A percentile compares a stretch with the other conserved stretches of the same genome.
Conservation (phyloP, 2,888 invertebrate genomes). For the Drosophila affinis region DNA sequence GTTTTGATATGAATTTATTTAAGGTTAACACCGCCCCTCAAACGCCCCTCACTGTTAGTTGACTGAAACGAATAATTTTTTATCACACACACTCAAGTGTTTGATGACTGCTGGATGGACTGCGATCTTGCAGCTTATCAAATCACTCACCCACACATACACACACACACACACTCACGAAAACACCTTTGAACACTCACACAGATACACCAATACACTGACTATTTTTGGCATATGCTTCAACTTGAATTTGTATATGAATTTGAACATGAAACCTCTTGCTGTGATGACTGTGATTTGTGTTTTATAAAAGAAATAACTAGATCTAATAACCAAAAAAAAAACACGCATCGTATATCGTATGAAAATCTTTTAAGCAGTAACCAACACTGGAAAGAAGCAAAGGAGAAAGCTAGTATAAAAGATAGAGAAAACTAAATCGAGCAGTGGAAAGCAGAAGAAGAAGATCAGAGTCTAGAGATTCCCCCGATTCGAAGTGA, state of each 20-base stretch:
- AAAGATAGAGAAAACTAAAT: not conserved
- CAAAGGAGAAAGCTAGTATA: slow-evolving; percentile 18
- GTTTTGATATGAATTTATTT: slow-evolving; percentile 60
- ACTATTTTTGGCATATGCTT: slow-evolving; percentile 65
- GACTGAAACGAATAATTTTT: slow-evolving; percentile 51
- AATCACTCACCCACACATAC: slow-evolving; percentile 25
- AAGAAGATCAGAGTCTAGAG: slow-evolving; percentile 6
- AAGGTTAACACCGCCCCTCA: slow-evolving; percentile 42
- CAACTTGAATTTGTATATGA: slow-evolving; percentile 55
- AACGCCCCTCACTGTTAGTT: slow-evolving; percentile 43
- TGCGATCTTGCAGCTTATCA: slow-evolving; percentile 20
- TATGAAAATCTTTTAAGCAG: slow-evolving; percentile 47
- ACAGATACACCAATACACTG: slow-evolving; percentile 31
- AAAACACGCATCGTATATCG: slow-evolving; percentile 17
- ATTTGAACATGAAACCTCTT: slow-evolving; percentile 47
- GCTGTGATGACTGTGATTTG: slow-evolving; percentile 58
- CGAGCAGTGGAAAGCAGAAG: slow-evolving; percentile 23
- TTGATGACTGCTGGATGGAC: slow-evolving; percentile 1
- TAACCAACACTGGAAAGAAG: slow-evolving; percentile 45
- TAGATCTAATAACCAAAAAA: slow-evolving; percentile 41
- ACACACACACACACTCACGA: slow-evolving; percentile 32
- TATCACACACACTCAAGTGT: slow-evolving; percentile 15
- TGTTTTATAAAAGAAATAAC: slow-evolving; percentile 31
- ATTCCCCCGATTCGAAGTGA: slow-evolving; percentile 16
- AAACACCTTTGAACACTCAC: slow-evolving; percentile 26